These are phyloP conservation scores for Oreochromis mossambicus DNA, from an alignment of 2,797 vertebrate genomes.

Conservation along the genomic window DNA sequence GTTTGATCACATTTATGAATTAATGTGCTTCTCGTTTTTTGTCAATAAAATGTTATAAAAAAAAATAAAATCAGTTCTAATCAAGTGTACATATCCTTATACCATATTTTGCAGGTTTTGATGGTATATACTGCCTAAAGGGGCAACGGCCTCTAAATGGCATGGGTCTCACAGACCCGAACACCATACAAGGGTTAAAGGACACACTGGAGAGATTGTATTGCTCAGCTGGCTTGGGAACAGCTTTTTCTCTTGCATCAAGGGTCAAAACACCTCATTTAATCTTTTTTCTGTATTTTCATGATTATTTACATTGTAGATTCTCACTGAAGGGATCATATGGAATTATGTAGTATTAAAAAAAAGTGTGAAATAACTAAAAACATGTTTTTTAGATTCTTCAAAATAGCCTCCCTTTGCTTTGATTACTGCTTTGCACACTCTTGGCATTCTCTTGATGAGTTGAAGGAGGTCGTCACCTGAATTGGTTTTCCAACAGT, in stretches of 20 bases:
- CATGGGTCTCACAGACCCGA: too few species aligned
- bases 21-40: too few species aligned
- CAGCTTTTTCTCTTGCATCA: neutral
- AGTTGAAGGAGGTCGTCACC: neutral
- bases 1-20: too few species aligned
- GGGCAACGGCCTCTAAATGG: too few species aligned
- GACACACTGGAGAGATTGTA: neutral
- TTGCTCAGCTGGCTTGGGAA: neutral
- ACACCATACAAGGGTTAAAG: too few species aligned
- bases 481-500: neutral
- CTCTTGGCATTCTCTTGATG: neutral
- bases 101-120: too few species aligned
- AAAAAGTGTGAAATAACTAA: neutral
- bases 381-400: neutral
- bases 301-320: neutral
- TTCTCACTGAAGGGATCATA: neutral
- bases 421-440: neutral
- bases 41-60: too few species aligned
- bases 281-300: neutral
- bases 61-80: too few species aligned
- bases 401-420: rapidly evolving
- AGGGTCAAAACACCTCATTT: rapidly evolving
- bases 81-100: too few species aligned
- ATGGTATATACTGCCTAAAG: too few species aligned
- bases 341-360: neutral